Conservation (phyloP, 1,140 invertebrate genomes). For the Lordiphosa stackelbergi region DNA sequence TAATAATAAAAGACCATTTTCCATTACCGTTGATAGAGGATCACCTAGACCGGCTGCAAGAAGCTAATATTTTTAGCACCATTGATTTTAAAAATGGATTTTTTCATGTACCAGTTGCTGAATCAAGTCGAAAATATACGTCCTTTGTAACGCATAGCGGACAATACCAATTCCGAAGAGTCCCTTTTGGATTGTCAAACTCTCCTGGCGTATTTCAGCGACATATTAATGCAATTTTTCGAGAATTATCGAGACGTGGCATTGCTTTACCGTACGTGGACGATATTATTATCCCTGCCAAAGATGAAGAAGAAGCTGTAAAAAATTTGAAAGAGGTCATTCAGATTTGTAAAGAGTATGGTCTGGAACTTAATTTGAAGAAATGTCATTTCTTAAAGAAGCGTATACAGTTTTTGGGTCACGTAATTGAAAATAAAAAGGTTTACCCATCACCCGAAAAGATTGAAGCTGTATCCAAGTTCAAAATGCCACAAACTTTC, state of each 20-base stretch:
- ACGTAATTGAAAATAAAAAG: constrained; percentile 6
- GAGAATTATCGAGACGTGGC: background rate
- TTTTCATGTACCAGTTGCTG: constrained; percentile 3
- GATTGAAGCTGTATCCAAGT: constrained; percentile 6
- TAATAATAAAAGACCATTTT: constrained; percentile 8
- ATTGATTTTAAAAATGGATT: constrained; percentile 13
- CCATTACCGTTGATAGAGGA: constrained; percentile 8
- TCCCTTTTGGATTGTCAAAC: constrained; percentile 2
- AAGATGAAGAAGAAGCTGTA: constrained; percentile 4
- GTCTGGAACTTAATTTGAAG: no score
- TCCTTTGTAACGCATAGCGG: constrained; percentile 16
- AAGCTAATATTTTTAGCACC: constrained; percentile 8
- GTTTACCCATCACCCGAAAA: no score
- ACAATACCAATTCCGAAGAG: constrained; percentile 8
- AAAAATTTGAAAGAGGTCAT: constrained; percentile 15
- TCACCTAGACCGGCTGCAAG: constrained; percentile 5
- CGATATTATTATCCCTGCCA: constrained; percentile 8
- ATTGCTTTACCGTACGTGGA: constrained; percentile 11
- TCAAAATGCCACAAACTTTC: constrained; percentile 4
- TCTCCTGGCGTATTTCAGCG: no score
- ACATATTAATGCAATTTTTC: no score
- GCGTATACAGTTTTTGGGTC: no score
- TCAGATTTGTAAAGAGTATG: constrained; percentile 3
- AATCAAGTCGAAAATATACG: constrained; percentile 10
- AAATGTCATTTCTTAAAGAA: no score